phyloP scores from a whole-genome alignment of 2,797 vertebrate species.

The Limosa lapponica region DNA sequence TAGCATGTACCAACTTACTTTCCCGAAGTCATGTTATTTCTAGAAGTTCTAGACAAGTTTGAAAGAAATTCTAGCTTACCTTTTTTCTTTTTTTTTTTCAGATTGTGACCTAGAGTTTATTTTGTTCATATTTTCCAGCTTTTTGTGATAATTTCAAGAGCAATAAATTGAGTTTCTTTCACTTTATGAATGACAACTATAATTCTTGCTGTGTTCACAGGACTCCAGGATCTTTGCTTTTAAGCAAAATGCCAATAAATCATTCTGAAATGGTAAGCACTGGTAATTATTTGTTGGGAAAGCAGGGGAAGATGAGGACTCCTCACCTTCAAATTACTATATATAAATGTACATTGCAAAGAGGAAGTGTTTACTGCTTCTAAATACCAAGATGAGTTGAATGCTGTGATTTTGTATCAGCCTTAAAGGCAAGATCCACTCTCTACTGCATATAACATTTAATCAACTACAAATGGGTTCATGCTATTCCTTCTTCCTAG shows the following conservation, averaged over 20 bases:
- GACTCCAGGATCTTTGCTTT: neutral
- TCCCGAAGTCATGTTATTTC: neutral
- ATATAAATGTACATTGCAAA: neutral
- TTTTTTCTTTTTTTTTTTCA: neutral
- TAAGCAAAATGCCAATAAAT: neutral
- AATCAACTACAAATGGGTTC: conserved; percentile 57
- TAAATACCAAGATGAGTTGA: neutral
- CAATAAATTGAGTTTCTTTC: neutral
- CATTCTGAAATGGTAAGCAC: neutral
- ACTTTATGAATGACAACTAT: neutral
- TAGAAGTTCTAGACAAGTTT: neutral
- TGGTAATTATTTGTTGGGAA: neutral
- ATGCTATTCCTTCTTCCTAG: conserved; percentile 10
- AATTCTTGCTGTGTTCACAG: neutral
- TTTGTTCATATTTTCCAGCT: neutral
- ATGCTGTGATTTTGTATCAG: conserved; percentile 2
- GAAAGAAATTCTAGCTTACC: neutral
- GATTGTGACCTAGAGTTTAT: neutral
- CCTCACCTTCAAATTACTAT: neutral
- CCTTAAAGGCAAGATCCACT: conserved; percentile 38
- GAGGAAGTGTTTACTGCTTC: neutral
- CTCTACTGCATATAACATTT: conserved; percentile 25
- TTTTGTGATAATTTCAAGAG: neutral
- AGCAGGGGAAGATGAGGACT: neutral
- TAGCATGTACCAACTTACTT: neutral